These are phyloP conservation scores for Melitaea athalia DNA, from an alignment of 2,888 invertebrate species.

Conservation along the genomic window DNA sequence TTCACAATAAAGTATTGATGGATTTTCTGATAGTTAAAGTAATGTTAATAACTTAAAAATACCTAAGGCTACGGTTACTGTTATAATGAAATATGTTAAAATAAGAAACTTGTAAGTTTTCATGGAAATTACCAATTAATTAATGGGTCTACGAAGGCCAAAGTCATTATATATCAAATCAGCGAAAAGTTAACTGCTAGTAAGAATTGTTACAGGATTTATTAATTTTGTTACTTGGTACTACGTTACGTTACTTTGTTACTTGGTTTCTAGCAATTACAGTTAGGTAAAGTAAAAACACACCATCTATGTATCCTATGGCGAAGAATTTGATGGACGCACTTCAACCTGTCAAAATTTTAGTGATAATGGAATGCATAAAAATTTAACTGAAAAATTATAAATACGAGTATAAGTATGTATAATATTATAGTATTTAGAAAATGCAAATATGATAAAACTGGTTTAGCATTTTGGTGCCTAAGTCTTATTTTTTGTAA, in stretches of 20 bases:
- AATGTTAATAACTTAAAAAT: background rate
- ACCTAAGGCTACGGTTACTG: background rate
- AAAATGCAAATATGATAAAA: background rate
- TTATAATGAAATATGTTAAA: background rate
- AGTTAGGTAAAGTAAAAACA: conserved; percentile 54
- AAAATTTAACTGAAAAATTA: conserved; percentile 18
- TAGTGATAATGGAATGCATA: conserved; percentile 43
- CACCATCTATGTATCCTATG: conserved; percentile 67
- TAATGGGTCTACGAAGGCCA: conserved; percentile 6
- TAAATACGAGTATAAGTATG: conserved; percentile 12
- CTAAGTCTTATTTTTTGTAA: background rate
- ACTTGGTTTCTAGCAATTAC: conserved; percentile 38
- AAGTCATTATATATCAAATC: background rate
- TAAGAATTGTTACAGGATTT: conserved; percentile 12
- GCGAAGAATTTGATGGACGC: conserved; percentile 62
- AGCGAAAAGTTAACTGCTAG: conserved; percentile 20
- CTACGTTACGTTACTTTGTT: background rate
- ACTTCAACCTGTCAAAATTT: conserved; percentile 69
- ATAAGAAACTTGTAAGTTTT: background rate
- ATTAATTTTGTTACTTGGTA: conserved; percentile 23
- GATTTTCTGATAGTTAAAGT: background rate
- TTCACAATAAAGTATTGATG: background rate
- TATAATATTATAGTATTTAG: background rate
- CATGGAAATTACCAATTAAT: background rate
- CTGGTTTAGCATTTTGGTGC: background rate